Percentiles rank a stretch among this genome's conserved stretches.
These are phyloP conservation scores for Sebastes elongatus DNA, from an alignment of 2,797 vertebrate genomes.

Conservation along the genomic window DNA sequence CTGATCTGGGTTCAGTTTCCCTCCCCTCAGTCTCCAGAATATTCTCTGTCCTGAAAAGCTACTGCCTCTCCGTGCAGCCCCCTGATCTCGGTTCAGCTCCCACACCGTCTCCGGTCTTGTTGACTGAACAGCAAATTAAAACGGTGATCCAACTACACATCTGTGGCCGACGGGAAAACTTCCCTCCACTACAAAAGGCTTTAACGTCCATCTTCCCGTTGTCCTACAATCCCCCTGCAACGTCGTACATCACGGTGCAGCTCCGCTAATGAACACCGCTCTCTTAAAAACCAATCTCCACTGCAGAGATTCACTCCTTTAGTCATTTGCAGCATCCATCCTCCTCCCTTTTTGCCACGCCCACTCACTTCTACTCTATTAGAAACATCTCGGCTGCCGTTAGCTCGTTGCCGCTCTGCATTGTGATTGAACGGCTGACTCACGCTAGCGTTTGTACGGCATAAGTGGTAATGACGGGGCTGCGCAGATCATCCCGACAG, in stretches of 20 bases:
- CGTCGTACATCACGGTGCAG: background rate
- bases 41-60: background rate
- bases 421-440: background rate
- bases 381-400: background rate
- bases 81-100: background rate
- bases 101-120: background rate
- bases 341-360: background rate
- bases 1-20: background rate
- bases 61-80: too few species aligned
- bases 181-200: background rate
- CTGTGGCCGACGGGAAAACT: background rate
- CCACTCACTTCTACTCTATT: slow-evolving; percentile 4
- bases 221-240: background rate
- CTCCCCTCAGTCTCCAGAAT: background rate
- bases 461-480: slow-evolving; percentile 17
- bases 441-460: background rate
- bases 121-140: background rate
- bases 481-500: slow-evolving; percentile 5
- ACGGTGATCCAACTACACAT: background rate
- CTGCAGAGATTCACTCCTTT: slow-evolving; percentile 26
- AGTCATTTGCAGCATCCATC: background rate
- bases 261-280: slow-evolving; percentile 8
- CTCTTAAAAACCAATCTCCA: slow-evolving; percentile 20
- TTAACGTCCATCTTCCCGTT: background rate
- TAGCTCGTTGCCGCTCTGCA: background rate